Evolutionary conservation across 2,113 vertebrate genomes (phyloP), one percentile per base, ranked within the genome.

Genomic region (Tenrec ecaudatus): DNA sequence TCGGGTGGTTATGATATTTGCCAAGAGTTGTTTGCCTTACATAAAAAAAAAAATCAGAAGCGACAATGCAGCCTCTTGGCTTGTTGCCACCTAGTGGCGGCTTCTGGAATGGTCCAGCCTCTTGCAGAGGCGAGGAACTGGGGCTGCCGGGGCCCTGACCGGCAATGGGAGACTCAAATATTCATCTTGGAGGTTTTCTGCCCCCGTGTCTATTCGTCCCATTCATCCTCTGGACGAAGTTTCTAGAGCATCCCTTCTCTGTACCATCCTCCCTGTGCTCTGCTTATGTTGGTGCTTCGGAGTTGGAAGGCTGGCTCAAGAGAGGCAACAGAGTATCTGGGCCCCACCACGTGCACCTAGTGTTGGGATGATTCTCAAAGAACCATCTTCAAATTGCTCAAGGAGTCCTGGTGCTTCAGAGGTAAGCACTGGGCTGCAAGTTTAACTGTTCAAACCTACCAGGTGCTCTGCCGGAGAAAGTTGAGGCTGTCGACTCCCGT

Each of bases 41-140:
- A 62, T 20, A 87, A 73, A 76, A 17, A 73, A 76, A 17, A 88
- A 85, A 91, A 33, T 31, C 47, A 19, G 82, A 33, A 6, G 1
- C 11, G 78, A 23, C 90, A 47, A 27, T 11, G 6, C 57, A 77
- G 95, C 29, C 38, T 91, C 98, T 98, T 94, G 62, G 62, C 95
- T 1, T 93, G 96, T 93, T 97, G 98, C 98, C 98, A 98, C 79
- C 98, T 98, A 93, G 98, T 98, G 98, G 98, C 57, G 25, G 92
- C 87, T 95, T 1, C 94, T 92, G 95, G 96, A 58, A 96, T 97
- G 90, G 53, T 96, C 10, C 75, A 7, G 47, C 60, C 47, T 87
- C 64, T 66, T 47, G 8, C 47, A 68, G 60, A 88, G n/a, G 47
- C 12, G 4, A 17, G 25, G 62, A 60, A 4, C 11, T 2, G 38